These are phyloP conservation scores for Sarcophilus harrisii DNA, from an alignment of 2,797 vertebrate species.

Conservation along the genomic window DNA sequence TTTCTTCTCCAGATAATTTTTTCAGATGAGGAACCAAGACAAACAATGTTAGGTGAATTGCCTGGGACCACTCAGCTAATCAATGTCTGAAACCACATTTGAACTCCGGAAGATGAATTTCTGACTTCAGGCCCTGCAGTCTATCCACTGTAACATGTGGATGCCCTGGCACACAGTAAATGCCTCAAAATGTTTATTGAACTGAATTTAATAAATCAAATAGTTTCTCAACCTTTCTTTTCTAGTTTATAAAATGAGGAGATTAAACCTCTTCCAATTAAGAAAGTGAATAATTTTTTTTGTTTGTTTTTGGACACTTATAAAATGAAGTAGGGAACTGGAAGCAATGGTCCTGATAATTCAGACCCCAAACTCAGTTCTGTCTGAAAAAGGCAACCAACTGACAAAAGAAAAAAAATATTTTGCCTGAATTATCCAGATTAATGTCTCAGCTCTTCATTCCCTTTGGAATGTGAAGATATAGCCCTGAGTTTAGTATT, in stretches of 20 bases:
- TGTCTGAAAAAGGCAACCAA: not conserved
- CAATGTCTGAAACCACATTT: not conserved
- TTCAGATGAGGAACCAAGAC: not conserved
- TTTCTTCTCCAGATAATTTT: not conserved
- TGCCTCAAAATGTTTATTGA: not conserved
- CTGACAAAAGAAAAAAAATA: not conserved
- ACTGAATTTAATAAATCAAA: not conserved
- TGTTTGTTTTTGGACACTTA: not conserved
- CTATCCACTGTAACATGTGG: not conserved
- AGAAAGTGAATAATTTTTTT: not conserved
- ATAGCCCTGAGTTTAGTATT: not conserved
- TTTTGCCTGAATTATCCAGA: accelerated
- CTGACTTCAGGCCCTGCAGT: not conserved
- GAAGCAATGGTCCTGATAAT: not conserved
- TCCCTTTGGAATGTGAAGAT: not conserved
- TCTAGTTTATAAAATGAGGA: not conserved
- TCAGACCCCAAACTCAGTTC: not conserved
- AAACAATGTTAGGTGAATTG: not conserved
- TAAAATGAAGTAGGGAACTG: not conserved
- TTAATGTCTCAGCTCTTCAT: not conserved
- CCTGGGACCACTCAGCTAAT: not conserved
- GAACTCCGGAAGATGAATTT: not conserved
- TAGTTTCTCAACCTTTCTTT: not conserved
- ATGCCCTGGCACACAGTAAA: not conserved
- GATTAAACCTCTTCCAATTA: not conserved